Evolutionary conservation across 2,888 invertebrate species (phyloP).

Genomic region (Drosophila longiperda): DNA sequence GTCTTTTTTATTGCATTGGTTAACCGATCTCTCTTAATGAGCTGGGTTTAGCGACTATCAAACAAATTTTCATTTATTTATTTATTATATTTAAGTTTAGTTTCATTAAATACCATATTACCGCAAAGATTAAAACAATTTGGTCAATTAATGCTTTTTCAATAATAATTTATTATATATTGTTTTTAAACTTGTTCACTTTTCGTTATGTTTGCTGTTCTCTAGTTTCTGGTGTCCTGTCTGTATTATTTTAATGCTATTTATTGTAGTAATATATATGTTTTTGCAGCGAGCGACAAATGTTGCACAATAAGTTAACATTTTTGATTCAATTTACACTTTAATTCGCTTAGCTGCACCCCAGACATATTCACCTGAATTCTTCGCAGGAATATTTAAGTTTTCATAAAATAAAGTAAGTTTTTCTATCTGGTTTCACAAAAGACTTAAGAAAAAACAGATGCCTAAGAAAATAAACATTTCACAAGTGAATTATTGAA

Average conservation of each 20-base stretch:
- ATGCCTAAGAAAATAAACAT: background rate
- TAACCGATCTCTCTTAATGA: slow-evolving; percentile 32
- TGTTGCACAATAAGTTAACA: slow-evolving; percentile 54
- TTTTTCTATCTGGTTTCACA: background rate
- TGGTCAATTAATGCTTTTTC: slow-evolving; percentile 59
- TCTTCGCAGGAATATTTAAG: background rate
- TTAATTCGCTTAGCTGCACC: slow-evolving; percentile 4
- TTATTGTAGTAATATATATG: slow-evolving; percentile 67
- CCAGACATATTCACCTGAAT: background rate
- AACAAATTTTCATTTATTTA: too few relatives aligned
- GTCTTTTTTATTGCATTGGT: slow-evolving; percentile 10
- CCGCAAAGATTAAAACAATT: slow-evolving; percentile 46
- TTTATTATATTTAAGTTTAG: background rate
- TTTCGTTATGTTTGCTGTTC: slow-evolving; percentile 43
- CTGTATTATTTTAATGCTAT: slow-evolving; percentile 62
- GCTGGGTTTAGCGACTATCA: background rate
- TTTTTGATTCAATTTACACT: slow-evolving; percentile 32
- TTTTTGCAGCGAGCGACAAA: slow-evolving; percentile 62
- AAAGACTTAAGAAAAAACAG: background rate
- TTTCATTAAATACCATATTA: background rate
- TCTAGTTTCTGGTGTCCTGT: slow-evolving; percentile 36
- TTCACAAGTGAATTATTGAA: background rate
- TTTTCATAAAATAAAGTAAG: background rate
- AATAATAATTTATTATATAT: slow-evolving; percentile 76
- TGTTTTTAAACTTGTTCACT: slow-evolving; percentile 72